These are phyloP conservation scores for Arenicola marina DNA, from an alignment of 2,888 invertebrate species.

Conservation along the genomic window DNA sequence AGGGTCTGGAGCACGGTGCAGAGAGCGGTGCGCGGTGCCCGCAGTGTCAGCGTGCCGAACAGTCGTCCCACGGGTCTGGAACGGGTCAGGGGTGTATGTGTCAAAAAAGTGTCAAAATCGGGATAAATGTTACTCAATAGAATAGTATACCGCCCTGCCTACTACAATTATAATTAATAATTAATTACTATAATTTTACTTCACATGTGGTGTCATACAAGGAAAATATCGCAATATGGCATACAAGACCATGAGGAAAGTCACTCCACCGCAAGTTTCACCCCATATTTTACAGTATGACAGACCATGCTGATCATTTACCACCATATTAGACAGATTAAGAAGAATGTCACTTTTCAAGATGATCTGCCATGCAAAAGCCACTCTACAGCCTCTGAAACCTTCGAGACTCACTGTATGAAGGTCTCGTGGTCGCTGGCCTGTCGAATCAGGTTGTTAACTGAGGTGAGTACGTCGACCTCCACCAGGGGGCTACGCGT, in stretches of 20 bases:
- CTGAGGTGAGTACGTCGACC: slow-evolving; percentile 69
- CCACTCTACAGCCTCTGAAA: background rate
- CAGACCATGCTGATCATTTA: too few relatives aligned
- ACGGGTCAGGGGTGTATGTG: too few relatives aligned
- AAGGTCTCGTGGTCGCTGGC: slow-evolving; percentile 71
- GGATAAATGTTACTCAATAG: too few relatives aligned
- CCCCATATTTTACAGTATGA: too few relatives aligned
- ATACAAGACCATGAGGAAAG: too few relatives aligned
- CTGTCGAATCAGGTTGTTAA: slow-evolving; percentile 76
- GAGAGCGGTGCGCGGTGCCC: slow-evolving; percentile 73
- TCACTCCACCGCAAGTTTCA: too few relatives aligned
- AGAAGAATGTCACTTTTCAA: background rate
- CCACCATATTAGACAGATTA: background rate
- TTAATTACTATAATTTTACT: too few relatives aligned
- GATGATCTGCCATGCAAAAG: background rate
- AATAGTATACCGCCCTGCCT: too few relatives aligned
- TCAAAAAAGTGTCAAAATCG: too few relatives aligned
- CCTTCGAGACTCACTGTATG: slow-evolving; percentile 63
- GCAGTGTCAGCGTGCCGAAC: slow-evolving; percentile 71
- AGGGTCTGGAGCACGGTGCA: slow-evolving; percentile 64
- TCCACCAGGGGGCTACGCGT: slow-evolving; percentile 40
- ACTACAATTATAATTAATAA: too few relatives aligned
- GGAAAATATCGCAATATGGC: too few relatives aligned
- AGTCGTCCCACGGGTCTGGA: slow-evolving; percentile 69
- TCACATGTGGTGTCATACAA: too few relatives aligned